A percentile compares a stretch with the other conserved stretches of the same genome.
Evolutionary conservation across 2,113 vertebrate genomes (phyloP).

Genomic region (Nycticryphes semicollaris): DNA sequence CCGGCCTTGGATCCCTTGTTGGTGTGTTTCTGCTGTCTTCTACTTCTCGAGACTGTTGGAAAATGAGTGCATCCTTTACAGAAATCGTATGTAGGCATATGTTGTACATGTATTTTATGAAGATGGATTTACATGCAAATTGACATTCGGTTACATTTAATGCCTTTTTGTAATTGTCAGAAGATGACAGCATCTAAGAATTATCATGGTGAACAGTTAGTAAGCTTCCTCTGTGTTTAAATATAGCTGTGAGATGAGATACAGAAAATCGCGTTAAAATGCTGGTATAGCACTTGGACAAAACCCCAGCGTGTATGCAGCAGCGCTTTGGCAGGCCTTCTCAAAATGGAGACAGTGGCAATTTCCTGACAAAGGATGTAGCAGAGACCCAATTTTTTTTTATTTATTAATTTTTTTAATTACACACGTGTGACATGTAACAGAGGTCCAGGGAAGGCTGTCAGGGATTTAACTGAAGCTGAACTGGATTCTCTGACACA

Average conservation of each 20-base stretch:
- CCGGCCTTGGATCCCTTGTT: background rate
- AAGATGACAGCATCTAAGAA: background rate
- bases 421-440: background rate
- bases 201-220: fast-evolving
- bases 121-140: background rate
- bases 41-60: background rate
- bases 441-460: background rate
- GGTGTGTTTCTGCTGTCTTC: background rate
- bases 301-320: fast-evolving
- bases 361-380: background rate
- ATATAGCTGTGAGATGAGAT: background rate
- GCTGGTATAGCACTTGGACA: background rate
- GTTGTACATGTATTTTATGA: fast-evolving
- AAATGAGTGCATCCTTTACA: fast-evolving
- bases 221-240: background rate
- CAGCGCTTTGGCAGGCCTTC: background rate
- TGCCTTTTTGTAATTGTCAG: background rate
- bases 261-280: background rate
- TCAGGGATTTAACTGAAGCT: background rate
- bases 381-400: fast-evolving
- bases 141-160: background rate
- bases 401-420: background rate
- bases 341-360: background rate
- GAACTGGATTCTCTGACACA: background rate
- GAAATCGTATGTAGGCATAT: fast-evolving